phyloP scores from a whole-genome alignment of 2,797 vertebrate species.

The Silurus aristotelis region DNA sequence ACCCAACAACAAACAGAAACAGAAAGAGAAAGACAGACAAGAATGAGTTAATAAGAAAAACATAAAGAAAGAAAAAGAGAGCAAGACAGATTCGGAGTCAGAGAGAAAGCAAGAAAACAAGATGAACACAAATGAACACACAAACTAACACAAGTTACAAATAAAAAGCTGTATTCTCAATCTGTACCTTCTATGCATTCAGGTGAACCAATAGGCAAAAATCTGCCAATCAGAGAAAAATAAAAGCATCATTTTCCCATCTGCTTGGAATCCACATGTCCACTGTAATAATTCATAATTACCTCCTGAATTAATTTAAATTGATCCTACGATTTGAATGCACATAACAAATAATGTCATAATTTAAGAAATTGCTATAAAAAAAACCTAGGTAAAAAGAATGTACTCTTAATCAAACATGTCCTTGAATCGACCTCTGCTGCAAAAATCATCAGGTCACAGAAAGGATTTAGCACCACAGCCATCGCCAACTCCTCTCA shows the following conservation, averaged over 20 bases:
- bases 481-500: background rate
- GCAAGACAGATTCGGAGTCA: background rate
- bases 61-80: background rate
- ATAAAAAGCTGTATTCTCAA: background rate
- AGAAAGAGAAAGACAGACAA: too few species aligned
- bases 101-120: background rate
- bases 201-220: background rate
- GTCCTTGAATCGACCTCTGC: slow-evolving; percentile 19
- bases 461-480: background rate
- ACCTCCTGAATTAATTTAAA: slow-evolving; percentile 2
- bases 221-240: background rate
- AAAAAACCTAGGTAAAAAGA: background rate
- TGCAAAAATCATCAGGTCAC: background rate
- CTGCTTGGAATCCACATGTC: background rate
- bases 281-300: background rate
- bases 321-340: background rate
- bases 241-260: background rate
- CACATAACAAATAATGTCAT: slow-evolving; percentile 13
- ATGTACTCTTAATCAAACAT: background rate
- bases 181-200: background rate
- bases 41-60: too few species aligned
- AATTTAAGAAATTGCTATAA: slow-evolving; percentile 6
- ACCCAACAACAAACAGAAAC: too few species aligned
- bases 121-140: background rate
- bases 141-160: background rate